Evolutionary conservation across 1,140 invertebrate species (phyloP).

Genomic region (Aphaenogaster rudis): DNA sequence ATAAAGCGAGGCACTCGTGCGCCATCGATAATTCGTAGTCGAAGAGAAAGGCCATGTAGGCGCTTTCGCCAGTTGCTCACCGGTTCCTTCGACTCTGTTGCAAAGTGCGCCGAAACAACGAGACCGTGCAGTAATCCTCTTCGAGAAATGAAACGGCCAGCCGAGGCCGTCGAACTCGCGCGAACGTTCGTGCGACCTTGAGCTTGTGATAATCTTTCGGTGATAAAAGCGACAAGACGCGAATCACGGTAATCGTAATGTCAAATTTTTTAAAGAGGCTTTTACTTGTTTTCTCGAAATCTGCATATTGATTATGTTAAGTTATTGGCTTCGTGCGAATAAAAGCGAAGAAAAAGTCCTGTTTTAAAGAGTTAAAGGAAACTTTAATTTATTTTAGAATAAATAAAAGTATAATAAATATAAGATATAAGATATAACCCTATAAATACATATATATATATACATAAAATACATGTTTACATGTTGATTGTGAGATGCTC

Average conservation of each 20-base stretch:
- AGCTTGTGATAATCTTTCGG: conserved; percentile 49
- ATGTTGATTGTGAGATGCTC: background rate
- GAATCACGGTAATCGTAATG: conserved; percentile 11
- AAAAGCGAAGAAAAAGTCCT: background rate
- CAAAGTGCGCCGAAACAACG: conserved; percentile 38
- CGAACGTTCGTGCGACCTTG: conserved; percentile 61
- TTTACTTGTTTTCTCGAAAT: background rate
- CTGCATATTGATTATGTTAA: background rate
- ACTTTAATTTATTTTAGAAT: background rate
- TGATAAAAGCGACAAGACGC: conserved; percentile 39
- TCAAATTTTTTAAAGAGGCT: background rate
- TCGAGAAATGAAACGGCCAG: conserved; percentile 58
- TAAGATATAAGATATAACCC: background rate
- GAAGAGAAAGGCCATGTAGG: conserved; percentile 70
- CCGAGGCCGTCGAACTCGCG: conserved; percentile 26
- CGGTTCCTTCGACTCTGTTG: conserved; percentile 32
- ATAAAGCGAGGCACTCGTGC: conserved; percentile 16
- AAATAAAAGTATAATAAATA: background rate
- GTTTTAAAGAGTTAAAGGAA: background rate
- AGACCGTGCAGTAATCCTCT: conserved; percentile 45
- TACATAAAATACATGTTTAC: background rate
- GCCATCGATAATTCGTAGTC: conserved; percentile 63
- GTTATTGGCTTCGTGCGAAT: background rate
- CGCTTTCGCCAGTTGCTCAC: conserved; percentile 68
- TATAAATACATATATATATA: too few relatives aligned